These are phyloP conservation scores for Melierax canorus DNA, from an alignment of 2,113 vertebrate species.

Conservation along the genomic window DNA sequence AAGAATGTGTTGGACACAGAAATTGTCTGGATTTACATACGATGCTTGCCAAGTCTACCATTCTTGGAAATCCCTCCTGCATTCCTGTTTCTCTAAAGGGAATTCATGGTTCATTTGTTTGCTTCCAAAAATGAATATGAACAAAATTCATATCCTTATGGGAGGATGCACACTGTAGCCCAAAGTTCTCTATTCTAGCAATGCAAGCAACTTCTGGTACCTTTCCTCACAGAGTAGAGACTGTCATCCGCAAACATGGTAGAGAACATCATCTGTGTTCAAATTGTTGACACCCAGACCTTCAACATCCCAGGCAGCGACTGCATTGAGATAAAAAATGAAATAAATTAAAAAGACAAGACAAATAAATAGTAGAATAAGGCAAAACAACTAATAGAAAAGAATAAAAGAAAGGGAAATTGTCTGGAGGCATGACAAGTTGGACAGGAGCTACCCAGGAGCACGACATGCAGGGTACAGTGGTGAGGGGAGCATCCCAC, in stretches of 20 bases:
- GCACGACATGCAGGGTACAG: not conserved
- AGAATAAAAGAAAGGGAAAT: not conserved
- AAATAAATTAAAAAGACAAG: not conserved
- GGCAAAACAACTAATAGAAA: not conserved
- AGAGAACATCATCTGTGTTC: not conserved
- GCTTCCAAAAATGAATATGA: slow-evolving; percentile 1
- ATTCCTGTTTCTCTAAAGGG: slow-evolving; percentile 10
- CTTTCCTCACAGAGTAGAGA: not conserved
- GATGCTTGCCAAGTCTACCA: slow-evolving; percentile 37
- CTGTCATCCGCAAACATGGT: not conserved
- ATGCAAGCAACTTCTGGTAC: not conserved
- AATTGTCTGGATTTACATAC: slow-evolving; percentile 40
- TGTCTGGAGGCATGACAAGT: not conserved
- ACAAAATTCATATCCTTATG: not conserved
- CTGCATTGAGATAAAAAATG: not conserved
- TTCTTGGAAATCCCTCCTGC: slow-evolving; percentile 49
- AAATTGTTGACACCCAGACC: fast-evolving
- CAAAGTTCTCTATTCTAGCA: not conserved
- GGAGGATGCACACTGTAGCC: not conserved
- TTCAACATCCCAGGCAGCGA: not conserved
- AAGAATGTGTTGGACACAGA: slow-evolving; percentile 25
- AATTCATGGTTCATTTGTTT: slow-evolving; percentile 3
- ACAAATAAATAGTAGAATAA: not conserved
- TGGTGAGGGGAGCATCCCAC: not conserved
- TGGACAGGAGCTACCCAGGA: not conserved